Percentiles rank a stretch among this genome's conserved stretches.
Evolutionary conservation across 2,113 vertebrate species (phyloP).

Genomic region (Erythrolamprus reginae): DNA sequence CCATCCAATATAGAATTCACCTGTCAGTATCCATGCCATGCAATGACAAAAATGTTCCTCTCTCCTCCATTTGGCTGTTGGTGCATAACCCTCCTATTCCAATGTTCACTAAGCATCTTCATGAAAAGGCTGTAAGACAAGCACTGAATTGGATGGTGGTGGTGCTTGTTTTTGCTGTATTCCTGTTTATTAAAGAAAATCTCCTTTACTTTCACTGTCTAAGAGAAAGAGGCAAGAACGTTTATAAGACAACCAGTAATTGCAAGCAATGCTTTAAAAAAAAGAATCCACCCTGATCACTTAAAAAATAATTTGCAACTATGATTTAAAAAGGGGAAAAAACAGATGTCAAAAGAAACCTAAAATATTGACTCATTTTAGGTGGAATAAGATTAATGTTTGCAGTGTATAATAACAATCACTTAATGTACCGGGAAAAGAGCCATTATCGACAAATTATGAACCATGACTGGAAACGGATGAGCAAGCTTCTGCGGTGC

Average conservation of each 20-base stretch:
- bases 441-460: constrained; percentile 16
- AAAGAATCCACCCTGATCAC: not conserved
- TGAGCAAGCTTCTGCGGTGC: not conserved
- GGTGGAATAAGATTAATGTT: not conserved
- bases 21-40: not conserved
- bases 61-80: not conserved
- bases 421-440: constrained; percentile 27
- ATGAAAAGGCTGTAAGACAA: not conserved
- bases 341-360: not conserved
- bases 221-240: not conserved
- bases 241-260: not conserved
- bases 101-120: not conserved
- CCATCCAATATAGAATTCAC: not conserved
- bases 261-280: not conserved
- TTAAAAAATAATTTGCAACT: not conserved
- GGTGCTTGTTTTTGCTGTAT: not conserved
- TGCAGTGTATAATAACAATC: constrained; percentile 9
- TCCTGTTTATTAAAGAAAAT: not conserved
- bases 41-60: not conserved
- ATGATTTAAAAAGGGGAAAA: not conserved
- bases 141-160: not conserved
- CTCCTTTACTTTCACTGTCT: not conserved
- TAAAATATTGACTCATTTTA: constrained; percentile 9
- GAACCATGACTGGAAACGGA: constrained; percentile 10
- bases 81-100: not conserved